Evolutionary conservation across 2,113 vertebrate genomes (phyloP).

Genomic region (Paracanthobrama guichenoti): DNA sequence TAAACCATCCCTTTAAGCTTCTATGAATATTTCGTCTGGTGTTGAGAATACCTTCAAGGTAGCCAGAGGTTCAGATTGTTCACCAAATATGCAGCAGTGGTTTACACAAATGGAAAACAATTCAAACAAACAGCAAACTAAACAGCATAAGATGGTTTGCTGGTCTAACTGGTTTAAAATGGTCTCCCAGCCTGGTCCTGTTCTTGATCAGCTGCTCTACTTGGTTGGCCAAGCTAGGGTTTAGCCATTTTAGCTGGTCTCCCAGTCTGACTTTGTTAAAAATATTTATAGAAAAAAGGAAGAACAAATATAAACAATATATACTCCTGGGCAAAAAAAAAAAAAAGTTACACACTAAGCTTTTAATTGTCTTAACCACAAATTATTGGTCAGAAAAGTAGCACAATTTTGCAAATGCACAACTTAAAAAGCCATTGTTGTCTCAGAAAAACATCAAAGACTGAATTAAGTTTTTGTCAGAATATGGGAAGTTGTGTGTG

Average conservation of each 20-base stretch:
- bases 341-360: no score
- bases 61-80: not conserved
- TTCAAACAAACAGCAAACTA: not conserved
- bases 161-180: not conserved
- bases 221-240: not conserved
- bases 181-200: not conserved
- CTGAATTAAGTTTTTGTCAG: no score
- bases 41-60: not conserved
- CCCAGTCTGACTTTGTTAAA: not conserved
- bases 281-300: not conserved
- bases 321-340: no score
- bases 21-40: not conserved
- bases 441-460: no score
- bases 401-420: no score
- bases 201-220: no score
- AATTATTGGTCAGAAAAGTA: no score
- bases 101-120: not conserved
- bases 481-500: no score
- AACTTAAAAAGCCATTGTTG: no score
- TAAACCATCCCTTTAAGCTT: not conserved
- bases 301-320: no score
- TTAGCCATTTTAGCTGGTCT: not conserved
- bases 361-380: no score
- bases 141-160: not conserved
- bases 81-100: not conserved